Evolutionary conservation across 2,797 vertebrate genomes (phyloP).

Genomic region (Allobates femoralis): DNA sequence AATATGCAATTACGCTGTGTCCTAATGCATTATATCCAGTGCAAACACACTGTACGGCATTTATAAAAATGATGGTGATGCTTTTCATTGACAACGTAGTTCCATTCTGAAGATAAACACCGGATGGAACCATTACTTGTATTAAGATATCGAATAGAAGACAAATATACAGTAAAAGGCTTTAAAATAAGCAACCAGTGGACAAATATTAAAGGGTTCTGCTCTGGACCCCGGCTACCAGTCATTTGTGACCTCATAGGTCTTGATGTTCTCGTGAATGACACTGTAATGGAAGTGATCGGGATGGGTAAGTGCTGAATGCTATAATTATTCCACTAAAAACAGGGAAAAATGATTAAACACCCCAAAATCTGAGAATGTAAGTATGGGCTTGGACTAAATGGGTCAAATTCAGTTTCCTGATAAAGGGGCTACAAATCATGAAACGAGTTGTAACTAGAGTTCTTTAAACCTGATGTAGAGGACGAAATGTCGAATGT

Average conservation of each 20-base stretch:
- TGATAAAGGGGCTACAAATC: too few relatives aligned
- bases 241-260: neutral
- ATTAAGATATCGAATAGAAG: neutral
- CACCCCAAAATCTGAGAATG: too few relatives aligned
- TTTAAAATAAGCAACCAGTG: neutral
- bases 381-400: too few relatives aligned
- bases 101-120: neutral
- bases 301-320: too few relatives aligned
- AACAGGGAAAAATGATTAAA: neutral
- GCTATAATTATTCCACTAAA: neutral
- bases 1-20: conserved; percentile 9
- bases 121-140: neutral
- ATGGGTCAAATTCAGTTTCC: too few relatives aligned
- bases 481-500: too few relatives aligned
- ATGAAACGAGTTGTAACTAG: too few relatives aligned
- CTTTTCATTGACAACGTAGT: neutral
- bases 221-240: neutral
- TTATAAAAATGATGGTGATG: neutral
- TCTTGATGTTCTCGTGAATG: neutral
- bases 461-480: too few relatives aligned
- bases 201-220: neutral
- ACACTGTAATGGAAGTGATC: neutral
- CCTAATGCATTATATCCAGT: conserved; percentile 9
- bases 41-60: neutral
- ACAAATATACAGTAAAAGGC: neutral